These are phyloP conservation scores for Antedon mediterranea DNA, from an alignment of 53 echinoderm and acorn worm genomes.

Conservation along the genomic window DNA sequence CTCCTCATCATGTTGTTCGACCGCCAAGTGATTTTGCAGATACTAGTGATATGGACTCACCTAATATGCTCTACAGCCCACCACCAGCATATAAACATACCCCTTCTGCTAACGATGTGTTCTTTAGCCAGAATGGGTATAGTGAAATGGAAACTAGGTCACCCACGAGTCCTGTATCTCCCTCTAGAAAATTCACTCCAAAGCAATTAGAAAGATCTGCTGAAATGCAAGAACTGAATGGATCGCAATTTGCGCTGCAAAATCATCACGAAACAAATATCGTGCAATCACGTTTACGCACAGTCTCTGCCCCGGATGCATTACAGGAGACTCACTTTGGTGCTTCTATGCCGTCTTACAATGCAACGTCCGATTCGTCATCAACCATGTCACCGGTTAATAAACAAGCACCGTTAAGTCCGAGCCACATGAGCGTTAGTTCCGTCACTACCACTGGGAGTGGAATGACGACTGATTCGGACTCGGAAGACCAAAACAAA, in stretches of 20 bases:
- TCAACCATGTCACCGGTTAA: background rate
- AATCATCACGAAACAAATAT: slow-evolving; percentile 51
- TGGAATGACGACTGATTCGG: slow-evolving; percentile 53
- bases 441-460: slow-evolving; percentile 45
- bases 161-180: slow-evolving; percentile 6
- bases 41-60: slow-evolving; percentile 85
- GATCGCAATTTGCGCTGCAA: slow-evolving; percentile 45
- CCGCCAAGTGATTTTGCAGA: slow-evolving; percentile 96
- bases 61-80: slow-evolving; percentile 70
- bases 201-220: slow-evolving; percentile 9
- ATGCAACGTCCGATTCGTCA: background rate
- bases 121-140: slow-evolving; percentile 30
- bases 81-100: slow-evolving; percentile 61
- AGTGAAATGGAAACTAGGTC: slow-evolving; percentile 18
- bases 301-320: background rate
- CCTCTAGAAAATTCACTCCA: slow-evolving; percentile 27
- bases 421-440: slow-evolving; percentile 1
- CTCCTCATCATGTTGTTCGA: slow-evolving; percentile 32
- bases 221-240: slow-evolving; percentile 59
- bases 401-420: background rate
- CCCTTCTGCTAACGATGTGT: slow-evolving; percentile 29
- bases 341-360: background rate
- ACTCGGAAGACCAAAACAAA: slow-evolving; percentile 13
- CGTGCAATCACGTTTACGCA: slow-evolving; percentile 2
- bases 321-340: background rate